Conservation (phyloP, 2,113 vertebrate species). For the Orcinus orca region DNA sequence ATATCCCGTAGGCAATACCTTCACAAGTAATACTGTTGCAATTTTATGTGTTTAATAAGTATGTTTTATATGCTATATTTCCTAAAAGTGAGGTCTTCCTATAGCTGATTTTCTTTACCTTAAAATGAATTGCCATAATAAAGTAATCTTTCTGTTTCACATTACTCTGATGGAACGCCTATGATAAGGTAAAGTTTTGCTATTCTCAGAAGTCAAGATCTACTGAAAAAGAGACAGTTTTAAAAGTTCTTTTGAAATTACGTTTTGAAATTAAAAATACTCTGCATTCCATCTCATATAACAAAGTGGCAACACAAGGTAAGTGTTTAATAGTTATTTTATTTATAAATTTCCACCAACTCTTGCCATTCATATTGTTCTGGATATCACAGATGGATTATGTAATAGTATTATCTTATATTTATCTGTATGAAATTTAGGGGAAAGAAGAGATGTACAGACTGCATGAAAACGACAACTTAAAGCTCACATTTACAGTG, state of each 20-base stretch:
- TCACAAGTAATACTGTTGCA: background rate
- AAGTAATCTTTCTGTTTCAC: background rate
- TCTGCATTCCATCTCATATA: background rate
- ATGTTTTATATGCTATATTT: background rate
- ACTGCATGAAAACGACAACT: background rate
- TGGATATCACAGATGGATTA: constrained; percentile 14
- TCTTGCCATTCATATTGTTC: constrained; percentile 22
- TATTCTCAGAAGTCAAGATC: constrained; percentile 19
- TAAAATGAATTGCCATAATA: background rate
- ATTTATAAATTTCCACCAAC: constrained; percentile 58
- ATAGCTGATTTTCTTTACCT: background rate
- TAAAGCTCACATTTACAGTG: background rate
- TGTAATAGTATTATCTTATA: constrained; percentile 18
- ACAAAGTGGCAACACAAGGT: constrained; percentile 17
- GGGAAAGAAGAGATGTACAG: background rate
- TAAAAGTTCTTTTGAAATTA: background rate
- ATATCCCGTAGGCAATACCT: background rate
- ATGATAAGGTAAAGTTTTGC: background rate
- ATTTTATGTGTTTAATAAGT: background rate
- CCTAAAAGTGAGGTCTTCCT: constrained; percentile 1
- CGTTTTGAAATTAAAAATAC: constrained; percentile 34
- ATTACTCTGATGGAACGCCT: background rate
- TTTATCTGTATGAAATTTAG: constrained; percentile 30
- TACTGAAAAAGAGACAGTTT: constrained; percentile 23
- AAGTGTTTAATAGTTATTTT: constrained; percentile 36